A percentile compares a stretch with the other conserved stretches of the same genome.
phyloP scores from a whole-genome alignment of 2,113 vertebrate species.

The Geococcyx californianus region DNA sequence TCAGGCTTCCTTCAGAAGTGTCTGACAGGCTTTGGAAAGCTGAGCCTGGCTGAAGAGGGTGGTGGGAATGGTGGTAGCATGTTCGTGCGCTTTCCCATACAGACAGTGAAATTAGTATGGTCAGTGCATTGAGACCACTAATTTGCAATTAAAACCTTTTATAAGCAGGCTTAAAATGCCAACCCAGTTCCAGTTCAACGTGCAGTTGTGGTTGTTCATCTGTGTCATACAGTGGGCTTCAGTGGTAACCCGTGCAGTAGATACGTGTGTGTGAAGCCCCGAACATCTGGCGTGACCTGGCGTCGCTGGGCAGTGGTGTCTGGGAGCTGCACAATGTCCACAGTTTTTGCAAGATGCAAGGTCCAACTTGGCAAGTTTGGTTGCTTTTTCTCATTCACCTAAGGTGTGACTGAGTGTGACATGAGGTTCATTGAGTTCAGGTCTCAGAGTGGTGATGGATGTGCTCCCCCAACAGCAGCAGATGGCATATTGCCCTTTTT shows the following conservation, averaged over 20 bases:
- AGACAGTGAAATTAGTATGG: background rate
- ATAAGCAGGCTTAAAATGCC: background rate
- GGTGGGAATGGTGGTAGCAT: background rate
- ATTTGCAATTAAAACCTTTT: constrained; percentile 1
- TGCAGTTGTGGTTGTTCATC: background rate
- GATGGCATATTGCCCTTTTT: background rate
- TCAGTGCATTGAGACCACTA: background rate
- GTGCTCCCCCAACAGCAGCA: background rate
- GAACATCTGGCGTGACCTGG: background rate
- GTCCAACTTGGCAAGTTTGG: background rate
- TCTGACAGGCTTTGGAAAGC: background rate
- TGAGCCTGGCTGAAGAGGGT: background rate
- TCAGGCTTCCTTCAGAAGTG: background rate
- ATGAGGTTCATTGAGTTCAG: background rate
- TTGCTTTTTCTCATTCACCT: background rate
- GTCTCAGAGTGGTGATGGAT: background rate
- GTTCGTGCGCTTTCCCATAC: background rate
- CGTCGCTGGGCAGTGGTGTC: background rate
- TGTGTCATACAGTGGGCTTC: background rate
- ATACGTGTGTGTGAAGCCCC: background rate
- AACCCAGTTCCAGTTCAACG: background rate
- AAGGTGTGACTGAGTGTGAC: background rate
- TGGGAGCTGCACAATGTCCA: background rate
- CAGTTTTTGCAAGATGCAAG: background rate
- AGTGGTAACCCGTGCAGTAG: background rate